phyloP scores from a whole-genome alignment of 2,113 vertebrate genomes.

The Microcebus lehilahytsara region DNA sequence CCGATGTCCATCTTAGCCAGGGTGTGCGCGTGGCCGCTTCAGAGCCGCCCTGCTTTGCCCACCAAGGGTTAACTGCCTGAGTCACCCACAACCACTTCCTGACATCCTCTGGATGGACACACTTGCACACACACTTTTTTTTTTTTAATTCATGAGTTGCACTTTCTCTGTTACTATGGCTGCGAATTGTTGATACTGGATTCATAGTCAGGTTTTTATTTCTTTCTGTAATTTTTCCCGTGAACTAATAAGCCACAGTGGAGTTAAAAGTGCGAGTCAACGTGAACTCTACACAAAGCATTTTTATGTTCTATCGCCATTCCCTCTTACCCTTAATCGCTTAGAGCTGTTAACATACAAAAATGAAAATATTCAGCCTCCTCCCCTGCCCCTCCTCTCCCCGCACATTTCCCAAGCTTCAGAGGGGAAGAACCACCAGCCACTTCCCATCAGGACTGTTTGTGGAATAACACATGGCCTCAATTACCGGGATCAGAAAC shows the following conservation, averaged over 20 bases:
- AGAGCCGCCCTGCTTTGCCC: neutral
- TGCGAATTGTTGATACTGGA: conserved; percentile 85
- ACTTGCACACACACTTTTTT: neutral
- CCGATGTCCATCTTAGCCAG: neutral
- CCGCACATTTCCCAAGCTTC: conserved; percentile 78
- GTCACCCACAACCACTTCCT: conserved; percentile 68
- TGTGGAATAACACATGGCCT: conserved; percentile 80
- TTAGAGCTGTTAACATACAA: conserved; percentile 81
- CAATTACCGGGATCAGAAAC: conserved; percentile 79
- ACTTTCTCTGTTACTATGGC: conserved; percentile 83
- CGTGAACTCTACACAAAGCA: conserved; percentile 80
- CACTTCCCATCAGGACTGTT: conserved; percentile 82
- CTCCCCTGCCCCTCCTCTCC: conserved; percentile 29
- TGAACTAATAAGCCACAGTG: conserved; percentile 86
- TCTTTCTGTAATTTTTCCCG: conserved; percentile 85
- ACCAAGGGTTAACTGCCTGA: conserved; percentile 63
- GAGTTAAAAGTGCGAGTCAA: conserved; percentile 82
- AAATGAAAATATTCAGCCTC: conserved; percentile 72
- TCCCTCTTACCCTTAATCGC: conserved; percentile 81
- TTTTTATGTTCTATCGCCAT: conserved; percentile 82
- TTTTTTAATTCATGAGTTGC: conserved; percentile 71
- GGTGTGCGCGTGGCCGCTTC: neutral
- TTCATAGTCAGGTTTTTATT: conserved; percentile 81
- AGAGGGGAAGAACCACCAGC: conserved; percentile 74
- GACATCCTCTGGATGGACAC: conserved; percentile 61